phyloP scores from a whole-genome alignment of 2,888 invertebrate species.

The Prenolepis imparis region DNA sequence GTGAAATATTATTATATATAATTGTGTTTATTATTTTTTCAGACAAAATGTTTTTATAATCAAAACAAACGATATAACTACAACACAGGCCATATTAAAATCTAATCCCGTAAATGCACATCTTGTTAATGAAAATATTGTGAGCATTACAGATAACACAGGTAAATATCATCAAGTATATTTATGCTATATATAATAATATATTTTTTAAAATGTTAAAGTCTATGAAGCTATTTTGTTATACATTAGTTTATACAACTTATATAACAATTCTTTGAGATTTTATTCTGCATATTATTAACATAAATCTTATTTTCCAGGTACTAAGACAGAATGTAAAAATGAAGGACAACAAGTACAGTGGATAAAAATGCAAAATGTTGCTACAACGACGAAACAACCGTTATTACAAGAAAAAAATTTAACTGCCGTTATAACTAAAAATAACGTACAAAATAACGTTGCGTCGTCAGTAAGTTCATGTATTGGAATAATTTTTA shows the following conservation, averaged over 20 bases:
- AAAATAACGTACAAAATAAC: conserved; percentile 77
- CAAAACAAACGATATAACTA: conserved; percentile 79
- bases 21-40: conserved; percentile 63
- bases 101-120: conserved; percentile 75
- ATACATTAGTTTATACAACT: background rate
- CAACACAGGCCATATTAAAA: conserved; percentile 72
- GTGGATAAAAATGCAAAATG: conserved; percentile 82
- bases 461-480: conserved; percentile 75
- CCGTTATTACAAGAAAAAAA: conserved; percentile 72
- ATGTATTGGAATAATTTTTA: conserved; percentile 18
- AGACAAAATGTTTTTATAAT: conserved; percentile 84
- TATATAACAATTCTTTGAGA: background rate
- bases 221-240: background rate
- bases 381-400: conserved; percentile 77
- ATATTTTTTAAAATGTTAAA: background rate
- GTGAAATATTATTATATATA: conserved; percentile 16
- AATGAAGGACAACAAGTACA: conserved; percentile 79
- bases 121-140: conserved; percentile 75
- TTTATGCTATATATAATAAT: background rate
- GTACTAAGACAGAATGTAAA: conserved; percentile 69
- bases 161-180: conserved; percentile 70
- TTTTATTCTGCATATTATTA: background rate
- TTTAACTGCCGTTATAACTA: conserved; percentile 74
- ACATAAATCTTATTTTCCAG: conserved; percentile 54
- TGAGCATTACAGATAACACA: conserved; percentile 75